Percentiles rank a stretch among this genome's conserved stretches.
phyloP scores from a whole-genome alignment of 2,888 invertebrate genomes.

The Seira ritae region DNA sequence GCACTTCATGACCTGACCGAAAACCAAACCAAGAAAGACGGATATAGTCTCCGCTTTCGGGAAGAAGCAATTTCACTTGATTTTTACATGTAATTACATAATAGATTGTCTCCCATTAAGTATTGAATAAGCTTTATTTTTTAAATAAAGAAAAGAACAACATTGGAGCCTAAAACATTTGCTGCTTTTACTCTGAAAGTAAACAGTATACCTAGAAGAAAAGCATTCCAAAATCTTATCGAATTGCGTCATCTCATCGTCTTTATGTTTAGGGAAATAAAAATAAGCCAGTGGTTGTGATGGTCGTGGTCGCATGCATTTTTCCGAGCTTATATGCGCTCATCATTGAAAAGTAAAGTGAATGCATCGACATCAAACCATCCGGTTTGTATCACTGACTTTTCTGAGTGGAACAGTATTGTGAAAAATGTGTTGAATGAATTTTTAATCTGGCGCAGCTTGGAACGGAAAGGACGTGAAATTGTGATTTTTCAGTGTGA shows the following conservation, averaged over 20 bases:
- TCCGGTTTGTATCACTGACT: no score
- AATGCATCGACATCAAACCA: no score
- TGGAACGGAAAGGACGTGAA: slow-evolving; percentile 4
- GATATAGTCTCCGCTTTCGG: slow-evolving; percentile 22
- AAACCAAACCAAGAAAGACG: not conserved
- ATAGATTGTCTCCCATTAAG: not conserved
- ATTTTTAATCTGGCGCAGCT: no score
- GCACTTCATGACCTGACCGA: slow-evolving; percentile 5
- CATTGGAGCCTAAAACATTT: no score
- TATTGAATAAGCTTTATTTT: slow-evolving; percentile 1
- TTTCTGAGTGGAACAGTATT: no score
- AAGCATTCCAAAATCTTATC: no score
- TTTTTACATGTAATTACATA: slow-evolving; percentile 24
- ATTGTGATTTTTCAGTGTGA: slow-evolving; percentile 26
- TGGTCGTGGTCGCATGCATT: not conserved
- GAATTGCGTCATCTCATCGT: not conserved
- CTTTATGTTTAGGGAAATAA: no score
- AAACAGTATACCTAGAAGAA: no score
- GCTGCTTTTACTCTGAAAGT: not conserved
- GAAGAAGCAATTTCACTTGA: slow-evolving; percentile 28
- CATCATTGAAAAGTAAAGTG: no score
- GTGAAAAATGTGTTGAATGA: no score
- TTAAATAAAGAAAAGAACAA: no score
- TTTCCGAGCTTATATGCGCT: no score
- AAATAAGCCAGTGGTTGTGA: slow-evolving; percentile 26